A percentile compares a stretch with the other conserved stretches of the same genome.
Conservation (phyloP, 1,140 invertebrate species). For the Diachasmimorpha longicaudata region DNA sequence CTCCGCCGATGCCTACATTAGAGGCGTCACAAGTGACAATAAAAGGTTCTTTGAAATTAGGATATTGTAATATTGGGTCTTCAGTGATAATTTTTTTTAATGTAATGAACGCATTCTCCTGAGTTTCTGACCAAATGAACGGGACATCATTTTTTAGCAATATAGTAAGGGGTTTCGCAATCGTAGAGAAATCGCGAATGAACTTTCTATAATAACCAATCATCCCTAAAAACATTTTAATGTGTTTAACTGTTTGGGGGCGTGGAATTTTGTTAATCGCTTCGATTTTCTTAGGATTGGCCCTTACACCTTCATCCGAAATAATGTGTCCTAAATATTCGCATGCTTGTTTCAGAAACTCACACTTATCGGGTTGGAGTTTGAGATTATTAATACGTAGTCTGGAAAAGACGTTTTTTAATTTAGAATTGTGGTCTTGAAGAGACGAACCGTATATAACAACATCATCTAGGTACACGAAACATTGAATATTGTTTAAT, state of each 20-base stretch:
- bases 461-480: background rate
- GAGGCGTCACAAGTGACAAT: conserved; percentile 30
- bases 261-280: background rate
- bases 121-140: background rate
- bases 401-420: background rate
- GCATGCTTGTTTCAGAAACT: background rate
- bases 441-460: background rate
- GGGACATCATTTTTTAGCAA: background rate
- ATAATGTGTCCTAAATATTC: background rate
- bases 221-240: background rate
- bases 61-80: background rate
- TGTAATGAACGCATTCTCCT: background rate
- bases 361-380: background rate
- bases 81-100: background rate
- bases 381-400: background rate
- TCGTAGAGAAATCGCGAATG: background rate
- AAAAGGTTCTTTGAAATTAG: conserved; percentile 6
- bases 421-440: background rate
- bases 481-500: background rate
- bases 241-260: background rate
- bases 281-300: background rate
- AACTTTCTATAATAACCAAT: conserved; percentile 11
- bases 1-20: conserved; percentile 29
- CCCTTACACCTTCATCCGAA: background rate
- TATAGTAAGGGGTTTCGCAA: background rate